phyloP scores from a whole-genome alignment of 2,888 invertebrate genomes.

The Melitaea athalia region DNA sequence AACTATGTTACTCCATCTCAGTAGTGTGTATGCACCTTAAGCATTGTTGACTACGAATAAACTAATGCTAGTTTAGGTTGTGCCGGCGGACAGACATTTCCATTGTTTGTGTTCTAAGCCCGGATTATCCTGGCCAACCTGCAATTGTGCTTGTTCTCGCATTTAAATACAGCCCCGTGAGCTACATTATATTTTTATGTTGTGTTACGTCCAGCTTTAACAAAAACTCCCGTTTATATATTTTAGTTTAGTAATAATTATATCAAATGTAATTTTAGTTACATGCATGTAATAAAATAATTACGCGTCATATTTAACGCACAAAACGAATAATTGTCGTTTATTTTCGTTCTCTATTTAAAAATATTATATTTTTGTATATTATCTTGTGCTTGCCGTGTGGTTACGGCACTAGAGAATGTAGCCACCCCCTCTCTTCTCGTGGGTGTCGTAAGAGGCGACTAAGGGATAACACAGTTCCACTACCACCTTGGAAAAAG shows the following conservation, averaged over 20 bases:
- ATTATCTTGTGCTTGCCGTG: no score
- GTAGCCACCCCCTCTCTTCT: no score
- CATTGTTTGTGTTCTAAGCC: constrained; percentile 31
- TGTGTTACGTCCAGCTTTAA: not conserved
- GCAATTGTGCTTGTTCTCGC: constrained; percentile 27
- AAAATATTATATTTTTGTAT: no score
- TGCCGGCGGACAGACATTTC: constrained; percentile 25
- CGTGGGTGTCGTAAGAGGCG: no score
- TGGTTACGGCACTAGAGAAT: no score
- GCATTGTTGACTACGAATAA: constrained; percentile 30
- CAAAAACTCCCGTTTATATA: not conserved
- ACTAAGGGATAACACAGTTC: no score
- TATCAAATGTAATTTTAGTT: no score
- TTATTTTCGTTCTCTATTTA: no score
- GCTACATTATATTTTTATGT: constrained; percentile 4
- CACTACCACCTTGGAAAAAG: no score
- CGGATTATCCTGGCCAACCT: constrained; percentile 31
- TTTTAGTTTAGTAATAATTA: not conserved
- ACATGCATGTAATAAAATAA: no score
- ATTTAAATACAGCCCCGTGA: constrained; percentile 21
- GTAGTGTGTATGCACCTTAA: constrained; percentile 21
- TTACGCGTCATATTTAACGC: no score
- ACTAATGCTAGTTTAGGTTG: constrained; percentile 32
- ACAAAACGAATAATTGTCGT: no score
- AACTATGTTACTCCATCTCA: not conserved